Conservation (phyloP, 2,797 vertebrate genomes). For the Sebastes trivittatus region DNA sequence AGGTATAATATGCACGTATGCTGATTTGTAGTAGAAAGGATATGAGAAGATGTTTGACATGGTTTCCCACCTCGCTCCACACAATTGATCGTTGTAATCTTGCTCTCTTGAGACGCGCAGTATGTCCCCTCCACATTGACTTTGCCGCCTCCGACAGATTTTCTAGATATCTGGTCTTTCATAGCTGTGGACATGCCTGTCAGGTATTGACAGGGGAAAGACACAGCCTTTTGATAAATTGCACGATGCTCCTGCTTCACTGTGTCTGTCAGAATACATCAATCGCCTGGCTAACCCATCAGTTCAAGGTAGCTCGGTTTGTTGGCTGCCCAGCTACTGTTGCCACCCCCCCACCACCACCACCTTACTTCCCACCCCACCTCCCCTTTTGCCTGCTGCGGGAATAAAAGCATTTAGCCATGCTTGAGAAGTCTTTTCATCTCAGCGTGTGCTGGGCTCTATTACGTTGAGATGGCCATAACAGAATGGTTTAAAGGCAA, state of each 20-base stretch:
- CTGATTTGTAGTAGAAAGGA: not conserved
- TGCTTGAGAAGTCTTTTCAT: conserved; percentile 80
- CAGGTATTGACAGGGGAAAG: conserved; percentile 72
- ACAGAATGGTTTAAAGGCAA: conserved; percentile 71
- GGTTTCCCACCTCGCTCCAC: not conserved
- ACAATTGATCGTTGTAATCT: not conserved
- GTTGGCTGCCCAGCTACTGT: conserved; percentile 40
- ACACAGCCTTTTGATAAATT: conserved; percentile 78
- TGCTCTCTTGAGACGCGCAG: not conserved
- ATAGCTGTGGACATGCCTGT: conserved; percentile 54
- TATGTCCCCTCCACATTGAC: conserved; percentile 18
- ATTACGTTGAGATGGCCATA: conserved; percentile 69
- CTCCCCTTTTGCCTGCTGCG: conserved; percentile 4
- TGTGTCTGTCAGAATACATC: conserved; percentile 80
- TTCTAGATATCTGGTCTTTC: conserved; percentile 58
- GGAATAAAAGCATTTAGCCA: conserved; percentile 74
- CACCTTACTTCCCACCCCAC: not conserved
- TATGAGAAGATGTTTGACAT: not conserved
- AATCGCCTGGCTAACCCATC: conserved; percentile 76
- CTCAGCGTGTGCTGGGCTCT: conserved; percentile 64
- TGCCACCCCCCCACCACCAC: not conserved
- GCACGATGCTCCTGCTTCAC: conserved; percentile 58
- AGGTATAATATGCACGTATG: not conserved
- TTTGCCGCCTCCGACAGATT: conserved; percentile 36
- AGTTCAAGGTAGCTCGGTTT: conserved; percentile 72